phyloP scores from a whole-genome alignment of 2,888 invertebrate species.

The Eretmocerus hayati region DNA sequence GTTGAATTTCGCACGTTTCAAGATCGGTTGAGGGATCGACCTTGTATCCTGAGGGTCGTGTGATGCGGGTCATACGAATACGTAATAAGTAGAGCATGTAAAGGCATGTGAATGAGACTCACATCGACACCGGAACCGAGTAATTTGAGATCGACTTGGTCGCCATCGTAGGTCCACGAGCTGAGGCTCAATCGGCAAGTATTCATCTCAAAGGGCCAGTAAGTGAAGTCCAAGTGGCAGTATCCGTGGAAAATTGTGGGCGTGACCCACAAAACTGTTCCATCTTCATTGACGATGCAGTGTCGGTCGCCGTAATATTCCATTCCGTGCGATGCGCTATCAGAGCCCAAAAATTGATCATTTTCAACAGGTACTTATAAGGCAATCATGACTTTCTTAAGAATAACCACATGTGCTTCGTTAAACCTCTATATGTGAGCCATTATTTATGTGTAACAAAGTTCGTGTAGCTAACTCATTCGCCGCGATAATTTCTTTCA shows the following conservation, averaged over 20 bases:
- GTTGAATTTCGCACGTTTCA: too few species aligned
- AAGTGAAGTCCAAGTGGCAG: slow-evolving; percentile 59
- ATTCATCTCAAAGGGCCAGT: slow-evolving; percentile 74
- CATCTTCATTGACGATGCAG: slow-evolving; percentile 49
- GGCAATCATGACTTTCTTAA: too few species aligned
- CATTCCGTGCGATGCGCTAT: slow-evolving; percentile 54
- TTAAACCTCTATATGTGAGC: too few species aligned
- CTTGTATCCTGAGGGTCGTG: too few species aligned
- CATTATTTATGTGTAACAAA: too few species aligned
- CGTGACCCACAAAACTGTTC: slow-evolving; percentile 59
- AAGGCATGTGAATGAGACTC: slow-evolving; percentile 3
- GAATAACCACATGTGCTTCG: too few species aligned
- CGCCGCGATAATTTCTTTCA: too few species aligned
- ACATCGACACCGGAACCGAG: slow-evolving; percentile 26
- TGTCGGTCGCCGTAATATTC: slow-evolving; percentile 57
- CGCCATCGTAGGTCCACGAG: slow-evolving; percentile 63
- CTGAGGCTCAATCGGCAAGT: slow-evolving; percentile 61
- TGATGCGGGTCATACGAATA: too few species aligned
- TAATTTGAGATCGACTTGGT: slow-evolving; percentile 51
- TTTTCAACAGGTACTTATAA: too few species aligned
- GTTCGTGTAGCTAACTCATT: too few species aligned
- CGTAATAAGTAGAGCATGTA: not conserved
- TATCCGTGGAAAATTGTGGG: slow-evolving; percentile 61
- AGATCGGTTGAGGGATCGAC: too few species aligned
- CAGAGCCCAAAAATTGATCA: too few species aligned